phyloP scores from a whole-genome alignment of 1,140 invertebrate genomes.

The Drosophila ercepeae region DNA sequence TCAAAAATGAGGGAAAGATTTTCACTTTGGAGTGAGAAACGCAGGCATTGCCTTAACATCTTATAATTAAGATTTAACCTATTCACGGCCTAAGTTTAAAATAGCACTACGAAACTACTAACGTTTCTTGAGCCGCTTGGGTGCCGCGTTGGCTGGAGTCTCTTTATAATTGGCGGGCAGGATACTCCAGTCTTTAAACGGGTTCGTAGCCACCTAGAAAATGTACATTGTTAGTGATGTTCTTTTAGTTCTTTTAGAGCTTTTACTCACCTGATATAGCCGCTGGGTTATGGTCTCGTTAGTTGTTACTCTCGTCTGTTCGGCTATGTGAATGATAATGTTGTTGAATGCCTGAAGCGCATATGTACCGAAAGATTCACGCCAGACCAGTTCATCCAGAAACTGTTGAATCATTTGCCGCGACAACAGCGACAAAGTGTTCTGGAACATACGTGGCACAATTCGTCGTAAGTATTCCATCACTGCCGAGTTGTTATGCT shows the following conservation, averaged over 20 bases:
- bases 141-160: constrained; percentile 74
- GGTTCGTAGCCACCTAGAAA: constrained; percentile 88
- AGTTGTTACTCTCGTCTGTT: constrained; percentile 88
- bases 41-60: constrained; percentile 42
- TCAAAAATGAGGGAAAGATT: background rate
- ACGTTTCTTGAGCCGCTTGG: constrained; percentile 83
- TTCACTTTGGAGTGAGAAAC: constrained; percentile 67
- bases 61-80: constrained; percentile 30
- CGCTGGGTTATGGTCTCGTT: constrained; percentile 84
- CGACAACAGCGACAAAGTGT: constrained; percentile 92
- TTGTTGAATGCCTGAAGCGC: constrained; percentile 92
- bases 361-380: constrained; percentile 89
- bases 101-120: constrained; percentile 66
- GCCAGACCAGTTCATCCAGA: constrained; percentile 93
- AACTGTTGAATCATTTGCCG: constrained; percentile 95
- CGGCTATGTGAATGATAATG: constrained; percentile 90
- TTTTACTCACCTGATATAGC: constrained; percentile 82
- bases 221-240: constrained; percentile 85
- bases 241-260: background rate
- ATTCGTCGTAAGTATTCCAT: constrained; percentile 94
- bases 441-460: constrained; percentile 95
- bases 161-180: constrained; percentile 81
- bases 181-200: constrained; percentile 91
- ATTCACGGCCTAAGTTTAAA: constrained; percentile 48
- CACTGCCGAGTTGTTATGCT: constrained; percentile 89